Base-by-base conservation (phyloP, 2,113 vertebrate species). In the Halichoerus grypus region DNA sequence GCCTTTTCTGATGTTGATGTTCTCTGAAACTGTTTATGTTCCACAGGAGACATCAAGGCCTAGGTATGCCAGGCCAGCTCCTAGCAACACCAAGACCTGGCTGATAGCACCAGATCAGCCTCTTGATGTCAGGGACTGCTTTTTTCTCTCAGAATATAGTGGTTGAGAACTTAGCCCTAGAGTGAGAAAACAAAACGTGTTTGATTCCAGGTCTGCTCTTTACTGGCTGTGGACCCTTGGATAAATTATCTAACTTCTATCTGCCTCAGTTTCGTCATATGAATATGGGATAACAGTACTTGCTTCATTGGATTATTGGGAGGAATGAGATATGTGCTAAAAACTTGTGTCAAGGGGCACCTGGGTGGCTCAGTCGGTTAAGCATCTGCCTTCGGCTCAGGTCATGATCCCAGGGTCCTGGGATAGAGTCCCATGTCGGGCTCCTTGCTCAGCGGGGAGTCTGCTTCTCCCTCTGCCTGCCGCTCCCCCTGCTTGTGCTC, bases 101-200 rank as follows among this genome's bases (percentile, higher is more conserved):
- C 42, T 49, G 74, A 76, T 46, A 28, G 42, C 39, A 76, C 42
- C 26, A 76, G 42, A 7, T 76, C 42, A 76, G 26, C 42, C 42
- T 55, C 26, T 61, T 10, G 16, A 69, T 63, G 33, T 76, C 36
- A 74, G 59, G 16, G 16, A 61, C 24, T 55, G 74, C 16, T 71
- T 83, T 95, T 90, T 8, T 57, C 82, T 67, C 81, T 91, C 57
- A 88, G 71, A 88, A 76, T 22, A 76, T 5, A 91, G 82, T 59
- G 14, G 33, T 53, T 85, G 96, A 95, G 51, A 96, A 93, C 19
- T 57, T 77, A 67, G 71, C 18, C 21, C 4, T 5, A 53, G 46
- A 93, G 18, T 82, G 26, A 95, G 61, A 77, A 36, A 87, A 19
- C 90, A 11, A 91, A 89, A 22, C 77, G 2, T 39, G 39, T 84